Conservation (phyloP, 1,140 invertebrate species). For the Archivesica marissinica region DNA sequence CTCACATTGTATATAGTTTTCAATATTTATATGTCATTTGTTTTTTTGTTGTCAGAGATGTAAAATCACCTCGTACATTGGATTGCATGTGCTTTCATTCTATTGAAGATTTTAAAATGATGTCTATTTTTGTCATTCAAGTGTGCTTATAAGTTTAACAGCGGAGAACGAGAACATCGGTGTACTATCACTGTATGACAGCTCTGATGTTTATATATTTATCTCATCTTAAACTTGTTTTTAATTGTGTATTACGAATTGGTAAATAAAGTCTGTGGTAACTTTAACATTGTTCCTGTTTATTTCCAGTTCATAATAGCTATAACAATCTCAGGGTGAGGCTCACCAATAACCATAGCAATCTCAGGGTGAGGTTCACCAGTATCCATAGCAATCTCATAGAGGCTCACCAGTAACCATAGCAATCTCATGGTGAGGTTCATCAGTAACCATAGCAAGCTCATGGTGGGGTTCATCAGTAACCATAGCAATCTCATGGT, state of each 20-base stretch:
- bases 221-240: conserved; percentile 44
- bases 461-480: no score
- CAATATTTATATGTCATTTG: conserved; percentile 16
- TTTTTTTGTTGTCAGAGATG: background rate
- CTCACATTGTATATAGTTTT: background rate
- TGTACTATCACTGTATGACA: background rate
- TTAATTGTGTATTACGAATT: conserved; percentile 59
- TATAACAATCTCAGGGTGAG: no score
- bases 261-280: conserved; percentile 66
- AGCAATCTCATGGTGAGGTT: no score
- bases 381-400: no score
- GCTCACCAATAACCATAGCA: no score
- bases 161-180: background rate
- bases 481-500: no score
- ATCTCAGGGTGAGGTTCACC: no score
- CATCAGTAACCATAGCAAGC: no score
- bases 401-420: no score
- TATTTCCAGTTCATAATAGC: background rate
- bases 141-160: conserved; percentile 60
- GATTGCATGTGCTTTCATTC: background rate
- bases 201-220: conserved; percentile 10
- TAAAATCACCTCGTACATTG: no score
- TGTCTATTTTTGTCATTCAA: conserved; percentile 56
- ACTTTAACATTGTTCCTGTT: background rate
- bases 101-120: background rate